These are phyloP conservation scores for Ceyx margarethae DNA, from an alignment of 2,113 vertebrate genomes.

Conservation along the genomic window DNA sequence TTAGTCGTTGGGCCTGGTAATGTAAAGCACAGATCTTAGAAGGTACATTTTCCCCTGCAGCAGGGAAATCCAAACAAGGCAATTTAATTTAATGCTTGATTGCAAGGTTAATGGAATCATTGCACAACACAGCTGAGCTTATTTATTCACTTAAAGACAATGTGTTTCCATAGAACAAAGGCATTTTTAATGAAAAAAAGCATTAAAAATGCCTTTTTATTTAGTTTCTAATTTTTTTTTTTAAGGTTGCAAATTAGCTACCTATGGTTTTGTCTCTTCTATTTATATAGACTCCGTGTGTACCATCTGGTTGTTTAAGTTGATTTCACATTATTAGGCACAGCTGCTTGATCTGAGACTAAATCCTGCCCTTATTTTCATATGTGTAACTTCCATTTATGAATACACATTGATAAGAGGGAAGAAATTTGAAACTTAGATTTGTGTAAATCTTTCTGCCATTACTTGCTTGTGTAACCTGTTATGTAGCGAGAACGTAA, in stretches of 20 bases:
- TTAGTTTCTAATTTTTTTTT: neutral
- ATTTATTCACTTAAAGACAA: neutral
- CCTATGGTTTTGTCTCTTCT: neutral
- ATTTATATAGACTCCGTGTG: neutral
- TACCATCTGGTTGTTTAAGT: conserved; percentile 2
- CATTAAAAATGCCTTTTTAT: neutral
- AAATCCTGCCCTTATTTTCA: neutral
- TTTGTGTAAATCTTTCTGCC: neutral
- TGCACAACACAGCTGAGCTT: conserved; percentile 67
- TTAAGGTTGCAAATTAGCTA: neutral
- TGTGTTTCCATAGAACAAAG: conserved; percentile 4
- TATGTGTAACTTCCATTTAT: neutral
- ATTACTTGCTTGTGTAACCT: neutral
- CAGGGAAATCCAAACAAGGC: conserved; percentile 48
- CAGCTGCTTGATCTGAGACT: neutral
- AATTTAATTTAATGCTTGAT: conserved; percentile 73
- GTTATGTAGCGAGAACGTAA: neutral
- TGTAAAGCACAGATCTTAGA: conserved; percentile 45
- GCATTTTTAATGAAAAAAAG: neutral
- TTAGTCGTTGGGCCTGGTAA: conserved; percentile 39
- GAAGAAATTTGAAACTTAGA: neutral
- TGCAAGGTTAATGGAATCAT: conserved; percentile 69
- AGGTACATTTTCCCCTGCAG: conserved; percentile 44
- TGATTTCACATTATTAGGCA: neutral
- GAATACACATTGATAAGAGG: neutral